phyloP scores from a whole-genome alignment of 2,797 vertebrate species.

The Brachyalestes nurse region DNA sequence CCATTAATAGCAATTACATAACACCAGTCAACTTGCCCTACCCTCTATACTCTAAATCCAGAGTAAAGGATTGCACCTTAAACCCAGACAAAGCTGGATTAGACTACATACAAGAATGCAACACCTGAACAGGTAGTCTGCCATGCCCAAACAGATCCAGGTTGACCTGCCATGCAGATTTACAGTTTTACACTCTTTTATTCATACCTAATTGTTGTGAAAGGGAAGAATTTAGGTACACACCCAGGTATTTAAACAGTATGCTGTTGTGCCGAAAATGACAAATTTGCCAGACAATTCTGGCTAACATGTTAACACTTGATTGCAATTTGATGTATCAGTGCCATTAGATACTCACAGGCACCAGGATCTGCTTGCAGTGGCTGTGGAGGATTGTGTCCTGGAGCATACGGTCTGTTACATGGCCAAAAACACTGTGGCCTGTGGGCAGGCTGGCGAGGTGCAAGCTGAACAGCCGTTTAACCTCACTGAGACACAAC shows the following conservation, averaged over 20 bases:
- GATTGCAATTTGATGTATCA: background rate
- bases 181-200: background rate
- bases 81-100: conserved; percentile 24
- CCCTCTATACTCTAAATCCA: conserved; percentile 32
- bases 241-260: no score
- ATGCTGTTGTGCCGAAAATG: background rate
- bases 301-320: no score
- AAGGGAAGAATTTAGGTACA: background rate
- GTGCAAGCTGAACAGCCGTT: conserved; percentile 95
- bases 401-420: conserved; percentile 95
- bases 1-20: conserved; percentile 65
- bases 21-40: conserved; percentile 44
- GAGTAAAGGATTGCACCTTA: conserved; percentile 42
- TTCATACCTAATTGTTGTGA: background rate
- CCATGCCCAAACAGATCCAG: background rate
- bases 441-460: conserved; percentile 91
- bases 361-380: conserved; percentile 97
- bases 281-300: no score
- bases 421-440: conserved; percentile 84
- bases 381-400: conserved; percentile 89
- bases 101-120: background rate
- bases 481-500: conserved; percentile 94
- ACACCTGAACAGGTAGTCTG: background rate
- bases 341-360: conserved; percentile 84
- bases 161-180: background rate